Evolutionary conservation across 2,113 vertebrate species (phyloP).

Genomic region (Fulica atra): DNA sequence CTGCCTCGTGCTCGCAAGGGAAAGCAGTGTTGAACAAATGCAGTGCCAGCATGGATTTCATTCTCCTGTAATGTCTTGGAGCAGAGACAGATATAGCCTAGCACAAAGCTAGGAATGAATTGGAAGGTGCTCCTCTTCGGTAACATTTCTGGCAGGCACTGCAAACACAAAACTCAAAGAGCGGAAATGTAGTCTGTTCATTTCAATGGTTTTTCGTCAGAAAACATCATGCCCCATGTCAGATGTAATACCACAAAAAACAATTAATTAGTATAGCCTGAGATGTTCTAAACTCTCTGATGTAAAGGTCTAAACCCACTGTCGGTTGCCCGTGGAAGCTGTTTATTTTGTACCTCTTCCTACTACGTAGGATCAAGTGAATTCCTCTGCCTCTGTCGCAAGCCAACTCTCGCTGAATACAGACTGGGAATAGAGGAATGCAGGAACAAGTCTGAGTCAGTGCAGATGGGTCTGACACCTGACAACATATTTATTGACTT

Average conservation of each 20-base stretch:
- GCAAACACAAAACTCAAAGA: background rate
- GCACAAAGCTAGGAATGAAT: background rate
- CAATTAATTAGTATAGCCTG: background rate
- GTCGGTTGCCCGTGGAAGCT: background rate
- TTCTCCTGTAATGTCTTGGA: background rate
- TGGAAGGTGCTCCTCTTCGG: background rate
- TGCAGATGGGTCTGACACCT: background rate
- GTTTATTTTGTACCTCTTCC: background rate
- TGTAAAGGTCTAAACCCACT: background rate
- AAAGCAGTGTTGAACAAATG: background rate
- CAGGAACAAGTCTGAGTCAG: background rate
- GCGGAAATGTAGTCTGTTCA: background rate
- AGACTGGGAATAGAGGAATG: background rate
- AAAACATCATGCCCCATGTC: background rate
- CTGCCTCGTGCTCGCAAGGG: background rate
- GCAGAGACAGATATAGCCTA: background rate
- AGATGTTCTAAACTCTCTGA: background rate
- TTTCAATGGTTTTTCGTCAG: background rate
- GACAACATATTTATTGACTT: background rate
- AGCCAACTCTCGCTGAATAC: background rate
- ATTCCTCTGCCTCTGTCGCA: background rate
- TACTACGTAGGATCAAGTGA: rapidly evolving
- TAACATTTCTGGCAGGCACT: background rate
- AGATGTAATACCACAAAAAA: background rate
- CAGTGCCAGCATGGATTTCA: background rate